Base-by-base conservation (phyloP, 2,888 invertebrate species). In the Trachelus iudaicus region DNA sequence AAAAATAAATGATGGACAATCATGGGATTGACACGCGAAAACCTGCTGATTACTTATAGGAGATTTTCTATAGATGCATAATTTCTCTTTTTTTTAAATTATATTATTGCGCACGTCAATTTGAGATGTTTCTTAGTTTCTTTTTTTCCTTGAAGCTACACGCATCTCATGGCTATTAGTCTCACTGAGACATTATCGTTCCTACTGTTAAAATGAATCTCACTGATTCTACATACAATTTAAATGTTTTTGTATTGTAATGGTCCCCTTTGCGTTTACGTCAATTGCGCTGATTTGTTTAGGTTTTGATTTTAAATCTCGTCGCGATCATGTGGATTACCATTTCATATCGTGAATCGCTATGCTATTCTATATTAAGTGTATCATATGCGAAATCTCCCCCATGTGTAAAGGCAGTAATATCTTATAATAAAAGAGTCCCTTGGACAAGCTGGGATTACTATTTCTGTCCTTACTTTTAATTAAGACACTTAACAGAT, bases 341-440 rank as follows among this genome's bases (percentile, higher is more conserved):
- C 56, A 56, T 23, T 56, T 56, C 31, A 33, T 71, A 31, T 15
- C 33, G 15, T 31, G 3, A 71, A 71, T 71, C 71, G 71, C 71
- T 71, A 71, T 33, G 33, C 71, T 71, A 71, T 71, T 33, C 31
- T 31, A 33, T 12, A 71, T 71, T 82, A 83, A 83, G 81, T 87
- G 85, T 87, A 87, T 83, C 71, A 84, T 84, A 84, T 69, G 82
- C 76, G 79, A 84, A 79, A 82, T 81, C 71, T 71, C 76, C 79
- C 79, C 75, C 80, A 78, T 78, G 80, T 86, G 83, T 87, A 87
- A 84, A 82, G 79, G 76, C 83, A 87, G 78, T 81, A 79, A 34
- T 75, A 80, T 77, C 79, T 82, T 83, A 79, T 76, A 86, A 86
- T 83, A 85, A 86, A 86, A 81, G 56, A 82, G 33, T 71, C 71